Evolutionary conservation across 1,140 invertebrate genomes (phyloP), one percentile per base, ranked within the genome.

Genomic region (Proctacanthus coquilletti): DNA sequence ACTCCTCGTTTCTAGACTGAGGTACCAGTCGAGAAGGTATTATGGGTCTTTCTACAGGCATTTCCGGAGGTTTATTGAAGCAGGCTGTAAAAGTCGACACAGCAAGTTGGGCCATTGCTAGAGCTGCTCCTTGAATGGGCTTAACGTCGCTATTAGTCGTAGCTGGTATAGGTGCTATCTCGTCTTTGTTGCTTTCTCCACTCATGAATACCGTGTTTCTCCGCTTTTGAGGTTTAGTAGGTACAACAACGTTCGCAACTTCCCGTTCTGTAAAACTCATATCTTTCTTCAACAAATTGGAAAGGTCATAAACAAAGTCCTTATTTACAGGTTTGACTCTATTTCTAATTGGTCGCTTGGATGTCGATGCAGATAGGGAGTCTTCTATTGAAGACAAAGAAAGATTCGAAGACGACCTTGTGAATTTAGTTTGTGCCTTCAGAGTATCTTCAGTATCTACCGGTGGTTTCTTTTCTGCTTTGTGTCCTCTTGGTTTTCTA

Each of bases 241-340:
- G n/a, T n/a, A n/a, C n/a, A n/a, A n/a, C n/a, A n/a, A n/a, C n/a
- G n/a, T n/a, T n/a, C n/a, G n/a, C n/a, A n/a, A n/a, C n/a, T 10
- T 18, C 13, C 8, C 38, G 9, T 27, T 39, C 42, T 33, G 43
- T 35, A 5, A n/a, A 17, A 3, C 23, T 4, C 34, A 19, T 21
- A 13, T 37, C 44, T 29, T 43, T 59, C 61, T 69, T 61, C 42
- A 71, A 41, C 42, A 69, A 46, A 61, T 68, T 64, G n/a, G 64
- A 64, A 39, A 74, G 51, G 56, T 77, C 74, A 49, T 78, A 77
- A 39, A 77, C 71, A 52, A 77, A 78, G 57, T 78, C 74, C 44
- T 73, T 70, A 48, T 72, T 70, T 39, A 73, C 65, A 2, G 64
- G 65, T 54, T 72, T 77, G 4, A 72, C 64, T 31, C 71, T 68